Conservation (phyloP, 1,140 invertebrate genomes). For the Doryteuthis pealeii region DNA sequence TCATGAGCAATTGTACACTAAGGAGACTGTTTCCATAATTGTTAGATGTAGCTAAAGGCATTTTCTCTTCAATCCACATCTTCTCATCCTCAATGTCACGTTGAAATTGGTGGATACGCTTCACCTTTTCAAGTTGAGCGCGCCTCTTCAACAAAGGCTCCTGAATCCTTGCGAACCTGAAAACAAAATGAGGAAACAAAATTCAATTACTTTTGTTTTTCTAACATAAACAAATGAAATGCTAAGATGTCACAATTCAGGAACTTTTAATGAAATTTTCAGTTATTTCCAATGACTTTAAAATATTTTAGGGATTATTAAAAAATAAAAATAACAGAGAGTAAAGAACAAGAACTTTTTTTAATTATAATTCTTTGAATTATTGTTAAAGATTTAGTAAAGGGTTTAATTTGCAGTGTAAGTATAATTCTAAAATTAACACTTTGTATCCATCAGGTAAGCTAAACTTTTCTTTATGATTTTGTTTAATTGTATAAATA, state of each 20-base stretch:
- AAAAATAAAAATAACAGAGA: too few relatives aligned
- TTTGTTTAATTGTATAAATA: too few relatives aligned
- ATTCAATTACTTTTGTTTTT: background rate
- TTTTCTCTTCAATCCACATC: conserved; percentile 96
- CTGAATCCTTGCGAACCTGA: conserved; percentile 65
- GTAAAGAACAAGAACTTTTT: too few relatives aligned
- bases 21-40: conserved; percentile 96
- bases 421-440: too few relatives aligned
- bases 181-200: background rate
- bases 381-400: too few relatives aligned
- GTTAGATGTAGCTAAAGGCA: conserved; percentile 86
- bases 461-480: too few relatives aligned
- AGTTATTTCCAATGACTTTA: too few relatives aligned
- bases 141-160: conserved; percentile 89
- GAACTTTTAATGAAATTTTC: background rate
- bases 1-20: conserved; percentile 95
- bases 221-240: background rate
- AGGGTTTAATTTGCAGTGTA: too few relatives aligned
- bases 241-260: background rate
- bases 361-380: too few relatives aligned
- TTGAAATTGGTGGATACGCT: conserved; percentile 98
- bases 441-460: too few relatives aligned
- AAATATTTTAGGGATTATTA: too few relatives aligned
- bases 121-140: conserved; percentile 90
- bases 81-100: conserved; percentile 99